Evolutionary conservation across 30 jellyfish, hydroid and myxozoan species (phyloP), one percentile per base, ranked within the genome.

Genomic region (Hydractinia echinata): DNA sequence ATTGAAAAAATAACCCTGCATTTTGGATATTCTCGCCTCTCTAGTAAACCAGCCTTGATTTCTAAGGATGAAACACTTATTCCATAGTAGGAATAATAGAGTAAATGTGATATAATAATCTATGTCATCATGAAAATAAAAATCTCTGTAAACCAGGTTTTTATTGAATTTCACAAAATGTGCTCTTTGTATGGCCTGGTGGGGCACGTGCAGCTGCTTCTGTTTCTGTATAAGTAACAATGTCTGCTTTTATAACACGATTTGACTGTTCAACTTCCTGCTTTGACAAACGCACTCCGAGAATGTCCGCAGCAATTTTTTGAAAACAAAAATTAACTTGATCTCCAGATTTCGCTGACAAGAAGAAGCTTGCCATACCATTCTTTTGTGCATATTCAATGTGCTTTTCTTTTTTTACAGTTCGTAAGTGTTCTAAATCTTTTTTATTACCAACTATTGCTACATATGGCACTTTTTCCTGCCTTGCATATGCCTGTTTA

Each of bases 271-370:
- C 99, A 71, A 87, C 96, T 61, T 88, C 96, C 49, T 93, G 77
- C 69, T 92, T 93, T 66, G 96, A 81, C 73, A 93, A 72, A 61
- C 92, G 88, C 52, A 93, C 83, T 10, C 99, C 99, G n/a, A 93
- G 91, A 55, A 93, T 87, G 79, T 93, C 99, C 68, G 99, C 99
- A 18, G 99, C 96, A 61, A 93, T 84, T 85, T 87, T 93, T 62
- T 79, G 94, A 81, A 93, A 93, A 85, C 99, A 93, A 72, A 76
- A 48, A 71, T 21, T 54, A 61, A 93, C 99, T 90, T 87, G 99
- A 66, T 93, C 99, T 6, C 99, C 99, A 8, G 99, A 87, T 76
- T 93, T 93, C 5, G 99, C 99, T 10, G 99, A 93, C 55, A 93
- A 53, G 82, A 84, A 93, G 73, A 87, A 93, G 79, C 94, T 93